Conservation (phyloP, 2,797 vertebrate species). For the Oreonectes daqikongensis region DNA sequence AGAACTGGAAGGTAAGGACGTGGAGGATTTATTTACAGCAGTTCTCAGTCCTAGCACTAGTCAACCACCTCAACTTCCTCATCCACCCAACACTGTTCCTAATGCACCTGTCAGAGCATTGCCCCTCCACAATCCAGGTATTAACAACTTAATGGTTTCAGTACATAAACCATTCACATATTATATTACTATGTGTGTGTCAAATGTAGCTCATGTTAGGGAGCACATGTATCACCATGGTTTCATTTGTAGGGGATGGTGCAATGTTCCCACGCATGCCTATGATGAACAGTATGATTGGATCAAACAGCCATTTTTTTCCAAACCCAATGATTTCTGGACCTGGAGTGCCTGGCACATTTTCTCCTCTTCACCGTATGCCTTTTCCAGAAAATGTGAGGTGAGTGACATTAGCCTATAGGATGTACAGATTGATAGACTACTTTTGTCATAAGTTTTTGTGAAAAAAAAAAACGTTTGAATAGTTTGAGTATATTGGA, state of each 20-base stretch:
- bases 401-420: constrained; percentile 62
- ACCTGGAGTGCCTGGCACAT: constrained; percentile 69
- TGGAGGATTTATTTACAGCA: constrained; percentile 96
- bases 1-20: constrained; percentile 96
- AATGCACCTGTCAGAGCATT: constrained; percentile 67
- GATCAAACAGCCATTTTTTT: constrained; percentile 77
- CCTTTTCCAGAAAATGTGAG: constrained; percentile 76
- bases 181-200: neutral
- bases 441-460: too few species aligned
- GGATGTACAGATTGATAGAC: neutral
- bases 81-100: constrained; percentile 66
- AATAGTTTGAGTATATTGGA: neutral
- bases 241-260: constrained; percentile 67
- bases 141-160: neutral
- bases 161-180: neutral
- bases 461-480: neutral
- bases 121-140: constrained; percentile 79
- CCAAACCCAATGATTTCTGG: constrained; percentile 73
- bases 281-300: constrained; percentile 88
- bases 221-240: constrained; percentile 18
- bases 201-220: neutral
- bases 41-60: constrained; percentile 86
- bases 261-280: constrained; percentile 83
- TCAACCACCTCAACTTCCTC: constrained; percentile 76
- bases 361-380: constrained; percentile 77